phyloP scores from a whole-genome alignment of 2,797 vertebrate genomes.

The Sebastes taczanowskii region DNA sequence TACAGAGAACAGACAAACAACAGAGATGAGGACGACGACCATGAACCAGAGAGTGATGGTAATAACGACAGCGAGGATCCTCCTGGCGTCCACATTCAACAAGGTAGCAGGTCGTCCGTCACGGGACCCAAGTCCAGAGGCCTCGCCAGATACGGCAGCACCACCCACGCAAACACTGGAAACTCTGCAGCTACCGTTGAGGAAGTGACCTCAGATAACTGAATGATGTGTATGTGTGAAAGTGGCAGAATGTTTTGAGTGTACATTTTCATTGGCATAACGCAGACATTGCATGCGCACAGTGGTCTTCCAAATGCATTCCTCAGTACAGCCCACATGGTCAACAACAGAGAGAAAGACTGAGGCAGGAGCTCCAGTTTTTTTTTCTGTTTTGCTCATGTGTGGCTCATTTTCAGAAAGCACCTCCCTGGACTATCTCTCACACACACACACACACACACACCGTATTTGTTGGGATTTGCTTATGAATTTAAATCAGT shows the following conservation, averaged over 20 bases:
- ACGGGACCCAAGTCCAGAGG: constrained; percentile 10
- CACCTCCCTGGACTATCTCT: background rate
- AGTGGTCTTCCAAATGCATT: background rate
- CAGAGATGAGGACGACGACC: constrained; percentile 5
- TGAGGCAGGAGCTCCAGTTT: background rate
- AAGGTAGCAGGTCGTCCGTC: constrained; percentile 18
- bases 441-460: background rate
- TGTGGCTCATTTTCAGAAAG: constrained; percentile 6
- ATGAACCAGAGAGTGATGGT: constrained; percentile 10
- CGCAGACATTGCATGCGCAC: background rate
- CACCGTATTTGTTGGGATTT: background rate
- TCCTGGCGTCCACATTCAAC: background rate
- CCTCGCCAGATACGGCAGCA: background rate
- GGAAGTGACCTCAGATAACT: constrained; percentile 45
- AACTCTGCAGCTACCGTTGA: constrained; percentile 53
- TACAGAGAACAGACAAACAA: constrained; percentile 42
- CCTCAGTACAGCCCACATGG: background rate
- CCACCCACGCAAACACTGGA: constrained; percentile 13
- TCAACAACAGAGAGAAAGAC: background rate
- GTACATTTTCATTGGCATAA: background rate
- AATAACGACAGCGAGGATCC: constrained; percentile 31
- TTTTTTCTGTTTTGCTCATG: background rate
- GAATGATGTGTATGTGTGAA: constrained; percentile 15
- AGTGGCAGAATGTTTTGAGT: background rate
- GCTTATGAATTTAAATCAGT: constrained; percentile 39